Evolutionary conservation across 2,797 vertebrate genomes (phyloP).

Genomic region (Hybognathus amarus): DNA sequence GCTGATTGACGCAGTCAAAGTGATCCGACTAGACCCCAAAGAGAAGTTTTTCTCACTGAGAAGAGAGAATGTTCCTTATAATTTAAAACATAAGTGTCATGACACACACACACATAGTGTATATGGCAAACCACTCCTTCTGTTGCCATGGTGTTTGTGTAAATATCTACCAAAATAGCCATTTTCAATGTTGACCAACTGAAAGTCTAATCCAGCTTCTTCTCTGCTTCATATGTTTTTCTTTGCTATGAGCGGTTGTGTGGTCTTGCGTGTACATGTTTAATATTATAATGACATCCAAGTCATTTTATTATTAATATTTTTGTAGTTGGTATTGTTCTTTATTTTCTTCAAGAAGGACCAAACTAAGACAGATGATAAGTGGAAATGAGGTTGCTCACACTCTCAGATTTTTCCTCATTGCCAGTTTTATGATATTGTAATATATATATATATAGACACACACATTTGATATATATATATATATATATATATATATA

Average conservation of each 20-base stretch:
- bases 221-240: slow-evolving; percentile 55
- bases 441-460: slow-evolving; percentile 92
- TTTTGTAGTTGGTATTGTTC: slow-evolving; percentile 68
- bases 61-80: slow-evolving; percentile 43
- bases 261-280: slow-evolving; percentile 69
- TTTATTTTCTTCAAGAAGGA: slow-evolving; percentile 74
- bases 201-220: slow-evolving; percentile 44
- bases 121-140: slow-evolving; percentile 30
- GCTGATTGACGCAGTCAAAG: slow-evolving; percentile 66
- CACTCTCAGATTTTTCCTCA: slow-evolving; percentile 89
- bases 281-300: slow-evolving; percentile 73
- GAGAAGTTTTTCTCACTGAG: slow-evolving; percentile 71
- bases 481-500: slow-evolving; percentile 72
- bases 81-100: slow-evolving; percentile 46
- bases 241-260: slow-evolving; percentile 58
- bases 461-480: slow-evolving; percentile 74
- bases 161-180: slow-evolving; percentile 49
- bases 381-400: slow-evolving; percentile 76
- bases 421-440: slow-evolving; percentile 78
- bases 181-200: slow-evolving; percentile 41
- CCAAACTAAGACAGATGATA: slow-evolving; percentile 76
- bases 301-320: slow-evolving; percentile 60
- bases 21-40: slow-evolving; percentile 77
- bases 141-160: slow-evolving; percentile 52
- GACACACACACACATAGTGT: neutral